These are phyloP conservation scores for Cylas formicarius DNA, from an alignment of 1,140 invertebrate species.

Conservation along the genomic window DNA sequence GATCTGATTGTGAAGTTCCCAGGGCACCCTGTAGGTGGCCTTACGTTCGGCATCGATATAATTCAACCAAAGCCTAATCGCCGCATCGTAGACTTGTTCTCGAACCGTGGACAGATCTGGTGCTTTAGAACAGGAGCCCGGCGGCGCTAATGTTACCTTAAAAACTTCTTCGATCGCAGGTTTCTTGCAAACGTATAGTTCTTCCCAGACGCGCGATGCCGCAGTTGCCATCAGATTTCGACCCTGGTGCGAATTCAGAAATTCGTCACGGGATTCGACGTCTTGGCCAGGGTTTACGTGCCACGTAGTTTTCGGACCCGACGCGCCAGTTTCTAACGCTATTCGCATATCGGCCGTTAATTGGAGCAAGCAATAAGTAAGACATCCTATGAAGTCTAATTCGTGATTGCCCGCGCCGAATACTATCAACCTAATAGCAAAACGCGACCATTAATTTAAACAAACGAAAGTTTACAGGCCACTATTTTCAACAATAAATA, in stretches of 20 bases:
- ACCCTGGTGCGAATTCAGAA: conserved; percentile 70
- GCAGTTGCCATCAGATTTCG: conserved; percentile 83
- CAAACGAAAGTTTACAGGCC: too few species aligned
- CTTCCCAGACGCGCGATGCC: conserved; percentile 92
- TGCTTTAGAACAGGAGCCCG: conserved; percentile 64
- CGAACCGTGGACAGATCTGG: conserved; percentile 71
- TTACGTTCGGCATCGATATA: conserved; percentile 88
- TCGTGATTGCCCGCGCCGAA: conserved; percentile 94
- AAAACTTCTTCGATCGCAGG: conserved; percentile 91
- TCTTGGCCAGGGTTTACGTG: conserved; percentile 74
- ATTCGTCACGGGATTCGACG: conserved; percentile 63
- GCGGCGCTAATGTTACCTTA: conserved; percentile 70
- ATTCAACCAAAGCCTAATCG: conserved; percentile 80
- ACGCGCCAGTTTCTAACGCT: conserved; percentile 53
- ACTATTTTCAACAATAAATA: too few species aligned
- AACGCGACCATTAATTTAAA: too few species aligned
- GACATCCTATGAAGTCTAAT: conserved; percentile 88
- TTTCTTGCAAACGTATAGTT: conserved; percentile 93
- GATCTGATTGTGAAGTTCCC: conserved; percentile 91
- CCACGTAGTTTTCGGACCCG: conserved; percentile 77
- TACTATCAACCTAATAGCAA: conserved; percentile 59
- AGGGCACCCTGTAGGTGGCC: conserved; percentile 73
- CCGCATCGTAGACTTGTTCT: conserved; percentile 77
- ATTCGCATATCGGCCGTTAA: conserved; percentile 86
- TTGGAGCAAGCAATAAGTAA: conserved; percentile 93